These are phyloP conservation scores for Lacerta viridis DNA, from an alignment of 2,797 vertebrate species.

Conservation along the genomic window DNA sequence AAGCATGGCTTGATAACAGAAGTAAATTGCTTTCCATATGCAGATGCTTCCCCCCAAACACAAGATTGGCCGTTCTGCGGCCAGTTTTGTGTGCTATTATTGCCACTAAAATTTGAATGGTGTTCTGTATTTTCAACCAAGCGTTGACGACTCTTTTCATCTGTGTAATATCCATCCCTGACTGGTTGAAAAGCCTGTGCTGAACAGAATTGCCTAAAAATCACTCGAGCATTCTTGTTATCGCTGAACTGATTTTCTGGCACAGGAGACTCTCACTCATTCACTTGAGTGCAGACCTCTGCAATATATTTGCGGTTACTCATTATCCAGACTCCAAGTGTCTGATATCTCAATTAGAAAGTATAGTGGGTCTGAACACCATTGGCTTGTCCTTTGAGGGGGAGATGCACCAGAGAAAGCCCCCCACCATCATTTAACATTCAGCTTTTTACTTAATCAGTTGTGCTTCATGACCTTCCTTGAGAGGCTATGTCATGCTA, in stretches of 20 bases:
- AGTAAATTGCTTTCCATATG: neutral
- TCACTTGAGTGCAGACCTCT: slow-evolving; percentile 11
- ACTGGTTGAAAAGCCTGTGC: accelerated
- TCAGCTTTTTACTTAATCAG: neutral
- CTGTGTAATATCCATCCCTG: slow-evolving; percentile 17
- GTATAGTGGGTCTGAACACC: neutral
- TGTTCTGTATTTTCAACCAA: slow-evolving; percentile 9
- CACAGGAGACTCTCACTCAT: neutral
- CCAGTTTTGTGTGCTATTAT: neutral
- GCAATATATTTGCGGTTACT: slow-evolving; percentile 28
- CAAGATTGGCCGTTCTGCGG: neutral
- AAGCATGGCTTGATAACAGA: neutral
- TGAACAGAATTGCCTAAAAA: neutral
- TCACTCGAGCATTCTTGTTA: neutral
- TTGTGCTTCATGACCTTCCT: slow-evolving; percentile 14
- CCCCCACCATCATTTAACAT: slow-evolving; percentile 5
- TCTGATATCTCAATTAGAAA: slow-evolving; percentile 51
- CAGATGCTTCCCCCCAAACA: neutral
- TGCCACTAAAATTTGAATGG: slow-evolving; percentile 2
- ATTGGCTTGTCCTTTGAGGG: neutral
- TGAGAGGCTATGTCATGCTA: neutral
- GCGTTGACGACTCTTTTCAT: slow-evolving; percentile 19
- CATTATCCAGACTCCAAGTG: slow-evolving; percentile 43
- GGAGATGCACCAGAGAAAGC: neutral
- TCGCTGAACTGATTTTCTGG: slow-evolving; percentile 33